phyloP scores from a whole-genome alignment of 2,888 invertebrate species.

The Drosophila imparisetae region DNA sequence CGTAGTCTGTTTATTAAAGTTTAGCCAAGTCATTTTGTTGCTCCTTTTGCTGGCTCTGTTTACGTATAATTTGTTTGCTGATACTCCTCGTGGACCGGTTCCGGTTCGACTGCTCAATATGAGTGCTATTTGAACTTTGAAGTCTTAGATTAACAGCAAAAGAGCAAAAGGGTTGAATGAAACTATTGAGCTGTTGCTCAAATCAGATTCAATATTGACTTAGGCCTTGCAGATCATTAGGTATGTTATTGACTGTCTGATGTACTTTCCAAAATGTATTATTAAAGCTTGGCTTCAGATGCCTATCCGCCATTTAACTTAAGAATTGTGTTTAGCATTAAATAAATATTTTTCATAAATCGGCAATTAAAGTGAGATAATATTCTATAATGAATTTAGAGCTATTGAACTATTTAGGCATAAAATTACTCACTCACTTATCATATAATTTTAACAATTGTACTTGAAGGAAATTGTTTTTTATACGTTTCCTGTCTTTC shows the following conservation, averaged over 20 bases:
- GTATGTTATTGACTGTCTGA: neutral
- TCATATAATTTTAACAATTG: constrained; percentile 3
- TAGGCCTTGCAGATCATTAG: neutral
- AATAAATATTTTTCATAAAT: neutral
- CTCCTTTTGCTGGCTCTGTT: constrained; percentile 29
- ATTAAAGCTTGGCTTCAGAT: neutral
- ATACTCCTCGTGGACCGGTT: constrained; percentile 10
- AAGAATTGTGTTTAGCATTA: neutral
- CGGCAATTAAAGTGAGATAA: neutral
- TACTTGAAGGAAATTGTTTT: constrained; percentile 7
- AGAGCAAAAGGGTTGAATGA: neutral
- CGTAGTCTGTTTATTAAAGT: constrained; percentile 69
- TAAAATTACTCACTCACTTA: constrained; percentile 1
- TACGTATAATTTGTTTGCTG: constrained; percentile 47
- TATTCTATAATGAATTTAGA: neutral
- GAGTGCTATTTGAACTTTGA: constrained; percentile 14
- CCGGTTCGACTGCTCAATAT: constrained; percentile 50
- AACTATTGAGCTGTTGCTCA: neutral
- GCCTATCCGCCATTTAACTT: neutral
- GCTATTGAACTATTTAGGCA: constrained; percentile 5
- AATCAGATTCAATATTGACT: neutral
- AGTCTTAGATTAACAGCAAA: constrained; percentile 6
- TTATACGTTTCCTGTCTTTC: constrained; percentile 24
- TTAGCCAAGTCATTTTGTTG: constrained; percentile 64
- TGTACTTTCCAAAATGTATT: neutral